Evolutionary conservation across 2,888 invertebrate genomes (phyloP), one percentile per base, ranked within the genome.

Genomic region (Spodoptera picta): DNA sequence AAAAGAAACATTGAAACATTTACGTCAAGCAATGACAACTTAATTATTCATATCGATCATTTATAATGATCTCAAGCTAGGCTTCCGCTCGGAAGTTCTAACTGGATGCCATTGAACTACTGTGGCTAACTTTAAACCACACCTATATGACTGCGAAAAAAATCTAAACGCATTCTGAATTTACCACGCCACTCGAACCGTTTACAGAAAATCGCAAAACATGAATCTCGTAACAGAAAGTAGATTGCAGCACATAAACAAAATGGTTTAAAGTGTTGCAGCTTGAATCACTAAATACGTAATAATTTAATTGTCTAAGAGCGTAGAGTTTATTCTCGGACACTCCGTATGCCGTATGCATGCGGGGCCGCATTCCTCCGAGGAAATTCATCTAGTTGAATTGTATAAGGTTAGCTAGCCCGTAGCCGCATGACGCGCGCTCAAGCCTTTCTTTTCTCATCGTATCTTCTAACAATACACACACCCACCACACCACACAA

Each of bases 331-430:
- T 72, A 73, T 76, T 75, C 69, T 72, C 24, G 65, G 60, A 70
- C 55, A 60, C 72, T 72, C 60, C 51, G 74, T 77, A 73, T 77
- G 73, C 73, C 60, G 64, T 58, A 55, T 63, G 79, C 80, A 75
- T 75, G 63, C 62, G 62, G 65, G 48, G 46, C 69, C 73, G 69
- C 80, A 79, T 79, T 79, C 80, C 75, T 58, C 58, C 54, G 60
- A 79, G 79, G 75, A 79, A 79, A 79, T 79, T 73, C 72, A 79
- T 79, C 64, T 72, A 72, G 72, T 76, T 66, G 68, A 78, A 65
- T 78, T 75, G 66, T 79, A 72, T 67, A 66, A 59, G 54, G 64
- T 65, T 75, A 58, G 62, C 60, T 52, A 55, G 55, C 19, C 19
- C 19, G 19, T 19, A 19, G 19, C 62, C 54, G 53, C 67, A 64